Evolutionary conservation across 2,113 vertebrate genomes (phyloP), one percentile per base, ranked within the genome.

Genomic region (Craseonycteris thonglongyai): DNA sequence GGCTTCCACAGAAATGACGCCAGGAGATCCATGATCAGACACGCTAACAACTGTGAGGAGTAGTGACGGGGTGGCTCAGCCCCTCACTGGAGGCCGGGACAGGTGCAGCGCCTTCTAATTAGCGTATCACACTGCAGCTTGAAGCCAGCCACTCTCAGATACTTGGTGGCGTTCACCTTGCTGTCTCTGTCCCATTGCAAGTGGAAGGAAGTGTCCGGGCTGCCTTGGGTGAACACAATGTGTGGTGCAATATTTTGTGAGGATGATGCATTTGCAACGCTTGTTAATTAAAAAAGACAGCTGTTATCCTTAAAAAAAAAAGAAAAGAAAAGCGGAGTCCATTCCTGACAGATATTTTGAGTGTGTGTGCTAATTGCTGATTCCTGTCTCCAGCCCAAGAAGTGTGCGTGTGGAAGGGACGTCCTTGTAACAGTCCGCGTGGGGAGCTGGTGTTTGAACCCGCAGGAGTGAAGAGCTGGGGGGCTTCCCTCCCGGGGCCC

Each of bases 201-300:
- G 8, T 2, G 61, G 54, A 47, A 86, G 74, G 2, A 16, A 10
- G 26, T 2, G 2, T 51, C 33, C 0, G 33, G 68, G 51, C 75
- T 49, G 54, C 71, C 30, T 0, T 1, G 13, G 65, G 82, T 6
- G 45, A 49, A 3, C 0, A 0, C 19, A 1, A 5, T 6, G 63
- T 18, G 49, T 0, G 7, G 33, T 26, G 49, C 33, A 1, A 1
- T 38, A 22, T 35, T 65, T 33, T 9, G 49, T 42, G 78, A 93
- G 65, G 30, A 8, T 35, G 26, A 18, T 19, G 65, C 49, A 19
- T 33, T 21, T 33, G 80, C 18, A 10, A 16, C 40, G 83, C 90
- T 88, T 49, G 15, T 82, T 95, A 91, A 95, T 87, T 87, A 90
- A 86, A 88, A 88, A 91, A 93, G 90, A 90, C 66, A 94, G 89